These are phyloP conservation scores for Pseudococcus longispinus DNA, from an alignment of 2,888 invertebrate genomes.

Conservation along the genomic window DNA sequence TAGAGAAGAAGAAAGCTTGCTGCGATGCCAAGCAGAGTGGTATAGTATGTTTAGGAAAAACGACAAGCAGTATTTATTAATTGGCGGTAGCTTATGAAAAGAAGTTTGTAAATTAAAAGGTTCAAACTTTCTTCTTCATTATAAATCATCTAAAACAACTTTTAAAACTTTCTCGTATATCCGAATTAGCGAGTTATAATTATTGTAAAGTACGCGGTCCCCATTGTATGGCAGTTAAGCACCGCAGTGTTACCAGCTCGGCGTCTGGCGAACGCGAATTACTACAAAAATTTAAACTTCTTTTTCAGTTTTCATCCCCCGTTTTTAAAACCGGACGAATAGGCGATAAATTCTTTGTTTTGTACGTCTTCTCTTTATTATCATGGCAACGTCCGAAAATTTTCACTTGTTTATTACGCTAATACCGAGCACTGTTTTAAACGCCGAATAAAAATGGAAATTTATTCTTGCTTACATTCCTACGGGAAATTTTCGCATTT, in stretches of 20 bases:
- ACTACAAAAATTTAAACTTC: constrained; percentile 1
- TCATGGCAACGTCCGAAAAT: constrained; percentile 8
- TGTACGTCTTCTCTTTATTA: neutral
- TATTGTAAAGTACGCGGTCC: constrained; percentile 22
- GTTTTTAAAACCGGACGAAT: constrained; percentile 9
- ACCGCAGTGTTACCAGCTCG: constrained; percentile 4
- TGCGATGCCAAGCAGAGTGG: neutral
- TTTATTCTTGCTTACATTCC: constrained; percentile 17
- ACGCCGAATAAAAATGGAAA: constrained; percentile 13
- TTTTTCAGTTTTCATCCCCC: neutral
- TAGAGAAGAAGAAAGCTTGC: neutral
- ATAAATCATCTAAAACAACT: constrained; percentile 26
- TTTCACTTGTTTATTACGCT: constrained; percentile 1
- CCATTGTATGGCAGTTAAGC: constrained; percentile 22
- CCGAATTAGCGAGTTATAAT: constrained; percentile 26
- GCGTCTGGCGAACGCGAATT: neutral
- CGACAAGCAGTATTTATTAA: constrained; percentile 26
- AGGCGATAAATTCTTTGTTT: constrained; percentile 22
- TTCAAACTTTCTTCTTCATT: constrained; percentile 26
- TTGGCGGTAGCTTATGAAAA: constrained; percentile 26
- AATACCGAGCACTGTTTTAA: constrained; percentile 2
- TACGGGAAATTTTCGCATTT: constrained; percentile 18
- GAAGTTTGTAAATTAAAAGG: constrained; percentile 26
- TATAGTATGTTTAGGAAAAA: neutral
- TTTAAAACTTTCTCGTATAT: constrained; percentile 26